These are phyloP conservation scores for Perca schrenkii DNA, from an alignment of 2,113 vertebrate species.

Conservation along the genomic window DNA sequence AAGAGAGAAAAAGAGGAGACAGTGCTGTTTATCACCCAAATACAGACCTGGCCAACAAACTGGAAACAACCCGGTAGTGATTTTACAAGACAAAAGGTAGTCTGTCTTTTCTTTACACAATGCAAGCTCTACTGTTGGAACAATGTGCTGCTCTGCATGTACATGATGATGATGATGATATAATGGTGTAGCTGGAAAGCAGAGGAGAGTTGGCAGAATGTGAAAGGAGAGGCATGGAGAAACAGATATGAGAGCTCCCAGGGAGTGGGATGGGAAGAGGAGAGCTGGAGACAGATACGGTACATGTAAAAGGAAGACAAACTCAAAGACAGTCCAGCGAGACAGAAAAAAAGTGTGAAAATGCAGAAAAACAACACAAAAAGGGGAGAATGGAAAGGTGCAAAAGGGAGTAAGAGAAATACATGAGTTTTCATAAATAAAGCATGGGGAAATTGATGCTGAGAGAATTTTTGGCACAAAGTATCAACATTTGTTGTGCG, in stretches of 20 bases:
- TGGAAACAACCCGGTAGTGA: slow-evolving; percentile 80
- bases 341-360: background rate
- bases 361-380: background rate
- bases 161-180: slow-evolving; percentile 61
- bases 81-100: slow-evolving; percentile 82
- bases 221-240: slow-evolving; percentile 38
- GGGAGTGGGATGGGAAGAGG: slow-evolving; percentile 10
- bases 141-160: slow-evolving; percentile 48
- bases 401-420: background rate
- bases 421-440: slow-evolving; percentile 14
- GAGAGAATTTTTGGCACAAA: slow-evolving; percentile 15
- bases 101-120: slow-evolving; percentile 71
- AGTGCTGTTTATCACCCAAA: slow-evolving; percentile 71
- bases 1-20: slow-evolving; percentile 54
- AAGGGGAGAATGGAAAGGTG: slow-evolving; percentile 14
- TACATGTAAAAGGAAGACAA: slow-evolving; percentile 5
- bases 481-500: background rate
- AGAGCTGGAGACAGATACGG: slow-evolving; percentile 14
- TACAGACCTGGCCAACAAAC: slow-evolving; percentile 50
- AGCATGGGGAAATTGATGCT: background rate
- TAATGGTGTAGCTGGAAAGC: slow-evolving; percentile 56
- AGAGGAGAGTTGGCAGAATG: slow-evolving; percentile 27
- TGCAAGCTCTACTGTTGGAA: slow-evolving; percentile 62
- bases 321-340: slow-evolving; percentile 6
- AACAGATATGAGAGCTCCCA: slow-evolving; percentile 42